Evolutionary conservation across 2,888 invertebrate species (phyloP).

Genomic region (Hipparchia semele): DNA sequence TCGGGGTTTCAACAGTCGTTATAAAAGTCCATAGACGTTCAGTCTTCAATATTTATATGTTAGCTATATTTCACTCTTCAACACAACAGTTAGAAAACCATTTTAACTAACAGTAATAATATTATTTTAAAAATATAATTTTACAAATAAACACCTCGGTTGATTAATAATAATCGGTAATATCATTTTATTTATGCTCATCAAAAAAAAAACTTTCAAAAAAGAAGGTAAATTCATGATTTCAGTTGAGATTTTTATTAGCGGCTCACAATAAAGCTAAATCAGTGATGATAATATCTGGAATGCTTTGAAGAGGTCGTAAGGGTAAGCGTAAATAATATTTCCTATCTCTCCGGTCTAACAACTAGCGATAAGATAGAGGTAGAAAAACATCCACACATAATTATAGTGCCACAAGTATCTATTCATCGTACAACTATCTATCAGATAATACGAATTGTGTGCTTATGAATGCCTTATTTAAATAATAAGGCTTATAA

Average conservation of each 20-base stretch:
- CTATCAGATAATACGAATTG: neutral
- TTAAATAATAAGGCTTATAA: too few species aligned
- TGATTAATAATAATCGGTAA: neutral
- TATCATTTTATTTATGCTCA: too few species aligned
- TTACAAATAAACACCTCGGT: neutral
- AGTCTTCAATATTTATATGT: too few species aligned
- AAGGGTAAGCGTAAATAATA: neutral
- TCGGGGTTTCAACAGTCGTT: too few species aligned
- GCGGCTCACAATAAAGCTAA: too few species aligned
- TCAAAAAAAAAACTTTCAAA: too few species aligned
- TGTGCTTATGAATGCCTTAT: neutral
- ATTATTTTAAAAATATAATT: neutral
- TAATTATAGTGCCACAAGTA: neutral
- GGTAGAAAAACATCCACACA: neutral
- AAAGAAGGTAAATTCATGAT: too few species aligned
- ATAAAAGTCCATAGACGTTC: too few species aligned
- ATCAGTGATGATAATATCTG: too few species aligned
- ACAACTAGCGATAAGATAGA: conserved; percentile 14
- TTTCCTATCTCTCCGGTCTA: conserved; percentile 3
- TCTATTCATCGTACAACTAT: neutral
- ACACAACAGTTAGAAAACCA: neutral
- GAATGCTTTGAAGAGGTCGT: too few species aligned
- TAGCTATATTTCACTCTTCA: too few species aligned
- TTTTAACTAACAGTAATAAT: neutral
- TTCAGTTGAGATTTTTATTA: too few species aligned